A percentile compares a stretch with the other conserved stretches of the same genome.
These are phyloP conservation scores for Phthorimaea operculella DNA, from an alignment of 1,140 invertebrate species.

Conservation along the genomic window DNA sequence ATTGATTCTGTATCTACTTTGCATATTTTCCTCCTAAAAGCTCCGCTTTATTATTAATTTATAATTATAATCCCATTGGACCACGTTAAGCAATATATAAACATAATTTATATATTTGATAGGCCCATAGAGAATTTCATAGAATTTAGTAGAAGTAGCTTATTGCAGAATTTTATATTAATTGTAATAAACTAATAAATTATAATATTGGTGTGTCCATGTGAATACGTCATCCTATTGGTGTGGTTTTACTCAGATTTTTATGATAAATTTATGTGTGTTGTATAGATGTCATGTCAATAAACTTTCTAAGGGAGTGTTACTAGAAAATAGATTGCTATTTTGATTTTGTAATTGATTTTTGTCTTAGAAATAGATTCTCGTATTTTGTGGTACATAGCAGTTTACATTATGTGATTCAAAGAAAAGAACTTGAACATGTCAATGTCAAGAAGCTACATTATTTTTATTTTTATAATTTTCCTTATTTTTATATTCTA, in stretches of 20 bases:
- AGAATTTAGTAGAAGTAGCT: conserved; percentile 49
- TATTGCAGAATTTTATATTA: conserved; percentile 54
- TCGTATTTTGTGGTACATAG: no score
- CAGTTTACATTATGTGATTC: no score
- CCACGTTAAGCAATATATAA: conserved; percentile 60
- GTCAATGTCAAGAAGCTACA: no score
- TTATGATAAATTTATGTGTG: conserved; percentile 18
- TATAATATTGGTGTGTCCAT: conserved; percentile 25
- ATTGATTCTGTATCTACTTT: no score
- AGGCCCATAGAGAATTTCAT: conserved; percentile 46
- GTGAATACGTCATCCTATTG: conserved; percentile 18
- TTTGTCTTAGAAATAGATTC: no score
- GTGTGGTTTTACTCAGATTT: conserved; percentile 22
- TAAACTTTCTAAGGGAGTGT: conserved; percentile 7
- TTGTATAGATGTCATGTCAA: conserved; percentile 5
- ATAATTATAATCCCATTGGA: conserved; percentile 58
- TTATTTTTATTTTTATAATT: no score
- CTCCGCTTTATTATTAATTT: conserved; percentile 15
- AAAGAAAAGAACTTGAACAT: no score
- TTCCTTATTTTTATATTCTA: no score
- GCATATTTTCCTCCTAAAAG: no score
- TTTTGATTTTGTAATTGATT: no score
- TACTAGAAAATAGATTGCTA: no score
- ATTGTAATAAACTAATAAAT: conserved; percentile 21
- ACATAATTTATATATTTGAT: conserved; percentile 42